Base-by-base conservation (phyloP, 2,113 vertebrate genomes). In the Heterotis niloticus region DNA sequence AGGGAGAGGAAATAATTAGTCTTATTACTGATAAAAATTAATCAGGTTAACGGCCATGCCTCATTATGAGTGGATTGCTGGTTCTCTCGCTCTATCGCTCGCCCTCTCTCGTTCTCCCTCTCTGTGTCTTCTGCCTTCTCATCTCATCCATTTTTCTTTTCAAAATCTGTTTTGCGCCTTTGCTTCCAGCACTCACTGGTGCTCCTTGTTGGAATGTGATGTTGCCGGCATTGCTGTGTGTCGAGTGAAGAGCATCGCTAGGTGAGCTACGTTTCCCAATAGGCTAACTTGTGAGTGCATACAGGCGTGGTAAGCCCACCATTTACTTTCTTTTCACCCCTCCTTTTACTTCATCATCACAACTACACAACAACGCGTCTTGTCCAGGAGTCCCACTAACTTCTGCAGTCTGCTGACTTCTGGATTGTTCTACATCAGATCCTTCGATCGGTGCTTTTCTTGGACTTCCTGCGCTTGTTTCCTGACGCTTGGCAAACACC, bases 1-100 rank as follows among this genome's bases (percentile, higher is more conserved):
- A 86, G 84, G 84, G 83, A 78, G 84, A 84, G 88, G 89, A 90
- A 91, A 90, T 92, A 88, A 92, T 91, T 90, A 88, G 87, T 89
- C 82, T 83, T 85, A 86, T 91, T 88, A 84, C 86, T 88, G 89
- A 91, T 90, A 90, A 88, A 86, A 82, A 84, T 85, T 87, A 85
- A 88, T 86, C 85, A 87, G 77, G 86, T 84, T 87, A 87, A 85
- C 75, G 13, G 77, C 78, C 81, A 79, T 81, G 83, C 74, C 87
- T 88, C 88, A 86, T 90, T 90, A 91, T 84, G 76, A 75, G 78
- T 79, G 83, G 64, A 81, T 82, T 88, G 77, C 82, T 82, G 74
- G 75, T 77, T 71, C 75, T 77, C 44, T 34, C 73, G 68, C 52
- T 74, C 52, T 65, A 60, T 62, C 23, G 57, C 71, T 60, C 64